A percentile compares a stretch with the other conserved stretches of the same genome.
phyloP scores from a whole-genome alignment of 2,797 vertebrate genomes.

The Galagoides demidoff region DNA sequence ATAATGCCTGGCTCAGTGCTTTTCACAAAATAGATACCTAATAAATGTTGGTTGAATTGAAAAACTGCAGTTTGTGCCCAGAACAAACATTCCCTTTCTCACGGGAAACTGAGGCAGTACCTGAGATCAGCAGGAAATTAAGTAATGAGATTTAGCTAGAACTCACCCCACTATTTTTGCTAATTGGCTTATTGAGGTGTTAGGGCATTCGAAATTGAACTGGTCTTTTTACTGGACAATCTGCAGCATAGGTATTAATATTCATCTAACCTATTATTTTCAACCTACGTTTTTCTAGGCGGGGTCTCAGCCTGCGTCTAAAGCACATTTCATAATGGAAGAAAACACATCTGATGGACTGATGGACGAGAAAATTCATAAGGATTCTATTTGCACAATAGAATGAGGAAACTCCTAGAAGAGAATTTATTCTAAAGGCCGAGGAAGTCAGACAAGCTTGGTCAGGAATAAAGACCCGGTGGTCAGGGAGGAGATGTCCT shows the following conservation, averaged over 20 bases:
- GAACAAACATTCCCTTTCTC: not conserved
- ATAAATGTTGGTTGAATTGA: conserved; percentile 20
- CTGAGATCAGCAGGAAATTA: not conserved
- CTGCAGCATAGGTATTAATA: not conserved
- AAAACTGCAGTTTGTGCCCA: conserved; percentile 17
- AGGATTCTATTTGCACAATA: not conserved
- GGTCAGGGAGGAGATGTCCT: not conserved
- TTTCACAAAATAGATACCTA: not conserved
- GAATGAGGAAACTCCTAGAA: not conserved
- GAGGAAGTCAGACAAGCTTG: not conserved
- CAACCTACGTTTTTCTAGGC: conserved; percentile 23
- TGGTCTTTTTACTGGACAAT: not conserved
- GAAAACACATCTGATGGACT: not conserved
- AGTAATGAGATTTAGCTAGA: not conserved
- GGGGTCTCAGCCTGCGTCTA: not conserved
- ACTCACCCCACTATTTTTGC: not conserved
- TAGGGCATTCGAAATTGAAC: not conserved
- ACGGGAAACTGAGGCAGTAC: not conserved
- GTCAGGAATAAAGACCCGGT: not conserved
- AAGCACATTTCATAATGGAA: not conserved
- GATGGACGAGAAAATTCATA: not conserved
- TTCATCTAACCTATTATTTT: not conserved
- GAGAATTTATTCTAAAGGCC: not conserved
- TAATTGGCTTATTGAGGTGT: not conserved
- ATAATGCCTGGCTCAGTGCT: not conserved